Evolutionary conservation across 2,888 invertebrate genomes (phyloP), one percentile per base, ranked within the genome.

Genomic region (Epinotia ramella): DNA sequence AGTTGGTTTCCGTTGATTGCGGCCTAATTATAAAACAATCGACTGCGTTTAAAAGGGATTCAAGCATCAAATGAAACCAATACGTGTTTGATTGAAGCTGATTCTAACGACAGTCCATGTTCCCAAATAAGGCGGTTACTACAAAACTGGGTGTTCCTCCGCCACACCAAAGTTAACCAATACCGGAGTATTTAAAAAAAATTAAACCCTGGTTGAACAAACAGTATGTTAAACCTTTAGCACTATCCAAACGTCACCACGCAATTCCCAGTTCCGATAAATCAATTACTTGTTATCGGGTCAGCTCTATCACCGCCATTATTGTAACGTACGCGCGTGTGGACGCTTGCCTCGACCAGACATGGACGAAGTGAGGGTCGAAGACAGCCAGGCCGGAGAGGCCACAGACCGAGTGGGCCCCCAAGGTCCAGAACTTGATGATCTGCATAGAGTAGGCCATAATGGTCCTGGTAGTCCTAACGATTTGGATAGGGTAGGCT

Each of bases 341-440:
- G 33, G 63, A 64, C 69, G 64, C 63, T 56, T 20, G 46, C 28
- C 20, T 24, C 57, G 18, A 18, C 68, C 33, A 64, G 28, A 24
- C 64, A 74, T 74, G 74, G 69, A 74, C 16, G 69, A 40, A 69
- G 73, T 57, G 4, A 69, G 16, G 18, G 49, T 64, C 9, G 69
- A 49, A 18, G 74, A 63, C 1, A 57, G 56, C 16, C 63, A 63
- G 0, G 40, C 33, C 20, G n/a, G 20, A 12, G 40, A 33, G 28
- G 20, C 28, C 18, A 18, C 46, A 5, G 56, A 44, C 56, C 44
- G 9, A 7, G 63, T 68, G 53, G 67, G 40, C 40, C 40, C 40
- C n/a, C 33, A 33, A 12, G 16, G 18, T 33, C 12, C 33, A 28
- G n/a, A 11, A 16, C 66, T n/a, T 16, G 11, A 44, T 40, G 67